These are phyloP conservation scores for Danaus chrysippus DNA, from an alignment of 2,888 invertebrate species.

Conservation along the genomic window DNA sequence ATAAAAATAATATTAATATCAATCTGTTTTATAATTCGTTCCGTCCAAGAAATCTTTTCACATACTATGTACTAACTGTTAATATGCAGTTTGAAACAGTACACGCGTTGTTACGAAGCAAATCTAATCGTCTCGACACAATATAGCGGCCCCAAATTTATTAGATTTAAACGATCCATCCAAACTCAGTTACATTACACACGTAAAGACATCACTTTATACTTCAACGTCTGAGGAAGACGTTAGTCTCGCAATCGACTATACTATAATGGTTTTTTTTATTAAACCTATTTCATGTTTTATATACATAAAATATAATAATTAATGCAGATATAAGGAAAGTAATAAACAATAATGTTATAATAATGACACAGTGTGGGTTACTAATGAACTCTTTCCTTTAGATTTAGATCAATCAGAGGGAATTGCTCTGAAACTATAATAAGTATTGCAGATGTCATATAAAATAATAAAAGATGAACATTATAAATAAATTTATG, in stretches of 20 bases:
- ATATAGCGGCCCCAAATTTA: constrained; percentile 3
- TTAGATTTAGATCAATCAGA: neutral
- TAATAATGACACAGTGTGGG: neutral
- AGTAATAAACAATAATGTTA: neutral
- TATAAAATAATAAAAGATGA: too few species aligned
- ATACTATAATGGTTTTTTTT: neutral
- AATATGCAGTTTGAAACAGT: neutral
- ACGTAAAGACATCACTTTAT: neutral
- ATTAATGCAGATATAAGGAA: neutral
- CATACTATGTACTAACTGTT: neutral
- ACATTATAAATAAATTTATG: too few species aligned
- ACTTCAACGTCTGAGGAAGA: too few species aligned
- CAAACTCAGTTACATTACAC: neutral
- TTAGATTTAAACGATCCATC: neutral
- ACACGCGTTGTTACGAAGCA: neutral
- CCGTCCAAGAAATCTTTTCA: neutral
- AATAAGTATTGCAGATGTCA: neutral
- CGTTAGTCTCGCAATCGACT: too few species aligned
- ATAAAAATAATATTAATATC: too few species aligned
- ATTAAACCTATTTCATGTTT: neutral
- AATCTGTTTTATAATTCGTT: too few species aligned
- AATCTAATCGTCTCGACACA: neutral
- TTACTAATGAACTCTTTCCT: neutral
- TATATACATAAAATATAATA: neutral
- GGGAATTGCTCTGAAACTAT: neutral